Evolutionary conservation across 2,113 vertebrate genomes (phyloP).

Genomic region (Lycaon pictus): DNA sequence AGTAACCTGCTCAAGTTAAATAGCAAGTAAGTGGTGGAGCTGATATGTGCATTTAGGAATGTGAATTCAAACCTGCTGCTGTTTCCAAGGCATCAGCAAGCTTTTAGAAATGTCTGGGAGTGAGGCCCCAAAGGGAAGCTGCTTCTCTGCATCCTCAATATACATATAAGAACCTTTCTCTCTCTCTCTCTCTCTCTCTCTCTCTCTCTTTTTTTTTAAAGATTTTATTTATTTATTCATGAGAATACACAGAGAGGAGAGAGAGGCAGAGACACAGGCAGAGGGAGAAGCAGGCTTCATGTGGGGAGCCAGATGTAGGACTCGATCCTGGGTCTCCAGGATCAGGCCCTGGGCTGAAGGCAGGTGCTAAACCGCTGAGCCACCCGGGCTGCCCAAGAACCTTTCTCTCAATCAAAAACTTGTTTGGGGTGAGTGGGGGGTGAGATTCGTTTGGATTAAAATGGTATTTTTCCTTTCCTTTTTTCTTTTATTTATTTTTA

Average conservation of each 20-base stretch:
- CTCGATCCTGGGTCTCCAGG: too few species aligned
- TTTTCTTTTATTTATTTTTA: not conserved
- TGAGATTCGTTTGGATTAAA: not conserved
- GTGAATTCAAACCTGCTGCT: not conserved
- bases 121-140: not conserved
- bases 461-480: not conserved
- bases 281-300: too few species aligned
- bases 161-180: not conserved
- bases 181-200: not conserved
- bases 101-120: not conserved
- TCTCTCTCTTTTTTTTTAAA: not conserved
- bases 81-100: not conserved
- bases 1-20: constrained; percentile 40
- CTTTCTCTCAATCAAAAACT: not conserved
- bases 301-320: too few species aligned
- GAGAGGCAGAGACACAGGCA: too few species aligned
- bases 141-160: not conserved
- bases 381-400: not conserved
- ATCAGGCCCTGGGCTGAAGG: too few species aligned
- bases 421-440: not conserved
- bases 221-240: too few species aligned
- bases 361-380: too few species aligned
- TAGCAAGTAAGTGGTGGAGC: not conserved
- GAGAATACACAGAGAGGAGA: too few species aligned
- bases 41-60: not conserved